Evolutionary conservation across 2,113 vertebrate genomes (phyloP).

Genomic region (Leucopsar rothschildi): DNA sequence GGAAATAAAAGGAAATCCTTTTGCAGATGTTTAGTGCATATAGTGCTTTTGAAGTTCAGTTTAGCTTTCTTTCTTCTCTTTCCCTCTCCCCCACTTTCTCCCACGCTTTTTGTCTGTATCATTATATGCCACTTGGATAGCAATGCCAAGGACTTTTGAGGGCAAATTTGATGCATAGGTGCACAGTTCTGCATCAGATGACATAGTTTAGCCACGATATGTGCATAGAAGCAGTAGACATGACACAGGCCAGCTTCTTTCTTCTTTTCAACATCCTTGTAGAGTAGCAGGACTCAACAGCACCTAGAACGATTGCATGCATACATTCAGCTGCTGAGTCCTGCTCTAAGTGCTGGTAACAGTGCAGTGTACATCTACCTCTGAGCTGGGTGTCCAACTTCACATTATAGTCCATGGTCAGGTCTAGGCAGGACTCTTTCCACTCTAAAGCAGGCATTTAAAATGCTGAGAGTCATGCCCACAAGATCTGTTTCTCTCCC

Average conservation of each 20-base stretch:
- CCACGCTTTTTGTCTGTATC: slow-evolving; percentile 17
- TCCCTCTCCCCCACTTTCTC: neutral
- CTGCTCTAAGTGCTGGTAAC: neutral
- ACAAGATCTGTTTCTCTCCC: neutral
- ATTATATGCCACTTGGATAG: slow-evolving; percentile 18
- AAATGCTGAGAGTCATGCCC: neutral
- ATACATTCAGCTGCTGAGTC: neutral
- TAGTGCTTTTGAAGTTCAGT: slow-evolving; percentile 61
- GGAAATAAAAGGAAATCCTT: slow-evolving; percentile 60
- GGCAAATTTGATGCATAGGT: neutral
- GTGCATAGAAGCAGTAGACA: neutral
- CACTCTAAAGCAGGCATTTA: neutral
- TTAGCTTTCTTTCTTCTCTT: neutral
- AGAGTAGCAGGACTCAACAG: neutral
- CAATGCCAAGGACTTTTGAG: slow-evolving; percentile 12
- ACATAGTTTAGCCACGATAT: neutral
- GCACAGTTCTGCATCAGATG: neutral
- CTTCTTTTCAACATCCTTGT: neutral
- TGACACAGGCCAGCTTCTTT: neutral
- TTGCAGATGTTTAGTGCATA: slow-evolving; percentile 21
- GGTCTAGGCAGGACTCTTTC: neutral
- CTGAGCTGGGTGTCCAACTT: neutral
- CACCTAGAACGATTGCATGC: neutral
- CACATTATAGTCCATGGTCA: rapidly evolving
- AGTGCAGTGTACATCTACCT: rapidly evolving